Conservation (phyloP, 2,797 vertebrate genomes). For the Enteromius thamalakanensis region DNA sequence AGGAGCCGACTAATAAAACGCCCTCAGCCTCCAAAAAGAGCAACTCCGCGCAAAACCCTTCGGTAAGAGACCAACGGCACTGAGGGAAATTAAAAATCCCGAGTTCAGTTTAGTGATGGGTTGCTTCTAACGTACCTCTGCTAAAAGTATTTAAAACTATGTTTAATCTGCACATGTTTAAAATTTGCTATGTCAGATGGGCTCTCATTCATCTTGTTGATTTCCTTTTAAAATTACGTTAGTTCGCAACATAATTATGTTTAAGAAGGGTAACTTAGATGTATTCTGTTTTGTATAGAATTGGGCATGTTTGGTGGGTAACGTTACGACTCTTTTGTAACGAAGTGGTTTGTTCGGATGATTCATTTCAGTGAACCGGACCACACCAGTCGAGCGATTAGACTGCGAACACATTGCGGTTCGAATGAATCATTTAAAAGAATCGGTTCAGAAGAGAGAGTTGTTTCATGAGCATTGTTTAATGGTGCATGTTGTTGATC, state of each 20-base stretch:
- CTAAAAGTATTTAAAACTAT: neutral
- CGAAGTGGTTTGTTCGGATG: neutral
- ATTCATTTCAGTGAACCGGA: neutral
- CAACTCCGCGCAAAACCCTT: constrained; percentile 78
- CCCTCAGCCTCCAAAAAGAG: constrained; percentile 94
- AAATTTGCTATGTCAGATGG: neutral
- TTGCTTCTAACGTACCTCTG: neutral
- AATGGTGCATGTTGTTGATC: neutral
- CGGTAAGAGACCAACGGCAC: constrained; percentile 78
- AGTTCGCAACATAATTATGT: neutral
- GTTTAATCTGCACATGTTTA: neutral
- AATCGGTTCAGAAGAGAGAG: neutral
- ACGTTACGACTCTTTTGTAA: neutral
- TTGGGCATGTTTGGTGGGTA: neutral
- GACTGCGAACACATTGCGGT: neutral
- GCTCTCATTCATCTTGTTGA: neutral
- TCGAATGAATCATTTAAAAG: neutral
- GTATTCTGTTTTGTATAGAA: neutral
- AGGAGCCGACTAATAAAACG: constrained; percentile 88
- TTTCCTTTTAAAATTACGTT: neutral
- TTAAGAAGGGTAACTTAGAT: neutral
- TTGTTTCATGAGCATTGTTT: neutral
- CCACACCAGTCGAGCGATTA: no score
- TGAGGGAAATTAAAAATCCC: neutral
- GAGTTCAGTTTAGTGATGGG: neutral